Conservation (phyloP, 2,888 invertebrate species). For the Aporophyla nigra region DNA sequence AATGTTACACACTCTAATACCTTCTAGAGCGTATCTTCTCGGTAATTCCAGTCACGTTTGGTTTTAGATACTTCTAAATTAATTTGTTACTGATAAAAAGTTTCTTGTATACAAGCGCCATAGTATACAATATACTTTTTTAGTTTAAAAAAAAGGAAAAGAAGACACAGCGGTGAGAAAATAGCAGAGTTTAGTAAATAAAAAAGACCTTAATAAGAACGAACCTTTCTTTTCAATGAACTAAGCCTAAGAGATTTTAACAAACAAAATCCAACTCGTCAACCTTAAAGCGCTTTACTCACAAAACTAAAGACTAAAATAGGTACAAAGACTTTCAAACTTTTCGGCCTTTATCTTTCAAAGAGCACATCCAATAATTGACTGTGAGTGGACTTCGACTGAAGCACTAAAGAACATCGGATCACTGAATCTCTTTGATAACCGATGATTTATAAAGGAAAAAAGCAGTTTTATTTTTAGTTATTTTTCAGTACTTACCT, state of each 20-base stretch:
- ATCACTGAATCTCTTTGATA: background rate
- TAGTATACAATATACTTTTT: too few relatives aligned
- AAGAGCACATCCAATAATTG: background rate
- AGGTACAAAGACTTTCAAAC: background rate
- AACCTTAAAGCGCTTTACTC: background rate
- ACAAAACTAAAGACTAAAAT: background rate
- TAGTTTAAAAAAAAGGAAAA: too few relatives aligned
- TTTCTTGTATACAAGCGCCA: too few relatives aligned
- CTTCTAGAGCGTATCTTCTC: background rate
- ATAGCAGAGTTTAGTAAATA: background rate
- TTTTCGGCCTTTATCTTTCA: background rate
- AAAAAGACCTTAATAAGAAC: background rate
- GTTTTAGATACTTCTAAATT: background rate
- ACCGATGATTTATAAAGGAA: background rate
- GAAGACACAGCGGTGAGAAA: too few relatives aligned
- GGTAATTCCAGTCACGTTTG: too few relatives aligned
- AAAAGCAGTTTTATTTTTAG: background rate
- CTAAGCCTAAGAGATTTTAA: background rate
- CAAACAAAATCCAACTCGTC: background rate
- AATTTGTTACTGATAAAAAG: background rate
- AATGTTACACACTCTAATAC: background rate
- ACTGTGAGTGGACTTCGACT: background rate
- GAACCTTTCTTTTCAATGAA: background rate
- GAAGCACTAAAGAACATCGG: background rate
- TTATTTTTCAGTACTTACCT: background rate